A percentile compares a stretch with the other conserved stretches of the same genome.
phyloP scores from a whole-genome alignment of 2,113 vertebrate genomes.

The Antennarius striatus region DNA sequence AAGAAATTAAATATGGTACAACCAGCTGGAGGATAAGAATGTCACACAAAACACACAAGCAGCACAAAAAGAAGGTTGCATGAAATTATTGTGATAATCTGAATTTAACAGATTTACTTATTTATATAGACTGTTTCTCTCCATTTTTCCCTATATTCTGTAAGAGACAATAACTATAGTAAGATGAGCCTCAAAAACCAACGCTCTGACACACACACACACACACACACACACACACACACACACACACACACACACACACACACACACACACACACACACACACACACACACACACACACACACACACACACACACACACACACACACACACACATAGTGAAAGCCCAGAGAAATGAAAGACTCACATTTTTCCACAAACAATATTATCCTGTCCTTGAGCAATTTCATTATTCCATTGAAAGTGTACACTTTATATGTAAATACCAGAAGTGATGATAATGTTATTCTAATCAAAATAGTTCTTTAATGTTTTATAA shows the following conservation, averaged over 20 bases:
- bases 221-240: not conserved
- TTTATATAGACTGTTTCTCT: not conserved
- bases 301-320: not conserved
- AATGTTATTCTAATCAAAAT: slow-evolving; percentile 72
- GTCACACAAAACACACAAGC: not conserved
- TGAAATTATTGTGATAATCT: not conserved
- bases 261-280: not conserved
- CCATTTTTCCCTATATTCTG: slow-evolving; percentile 10
- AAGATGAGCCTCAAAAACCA: too few relatives aligned
- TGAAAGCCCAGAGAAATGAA: slow-evolving; percentile 35
- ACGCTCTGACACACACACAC: too few relatives aligned
- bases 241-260: not conserved
- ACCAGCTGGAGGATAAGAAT: too few relatives aligned
- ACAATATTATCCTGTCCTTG: slow-evolving; percentile 65
- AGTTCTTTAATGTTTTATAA: slow-evolving; percentile 72
- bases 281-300: slow-evolving; percentile 6
- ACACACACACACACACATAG: not conserved
- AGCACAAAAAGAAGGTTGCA: not conserved
- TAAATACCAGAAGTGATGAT: slow-evolving; percentile 73
- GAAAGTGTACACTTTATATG: slow-evolving; percentile 72
- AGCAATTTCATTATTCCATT: slow-evolving; percentile 63
- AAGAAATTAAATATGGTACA: too few relatives aligned
- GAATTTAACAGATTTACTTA: not conserved
- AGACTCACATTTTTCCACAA: slow-evolving; percentile 41
- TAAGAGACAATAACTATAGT: slow-evolving; percentile 7